Percentiles rank a stretch among this genome's conserved stretches.
Conservation (phyloP, 2,888 invertebrate genomes). For the Hylaea fasciaria region DNA sequence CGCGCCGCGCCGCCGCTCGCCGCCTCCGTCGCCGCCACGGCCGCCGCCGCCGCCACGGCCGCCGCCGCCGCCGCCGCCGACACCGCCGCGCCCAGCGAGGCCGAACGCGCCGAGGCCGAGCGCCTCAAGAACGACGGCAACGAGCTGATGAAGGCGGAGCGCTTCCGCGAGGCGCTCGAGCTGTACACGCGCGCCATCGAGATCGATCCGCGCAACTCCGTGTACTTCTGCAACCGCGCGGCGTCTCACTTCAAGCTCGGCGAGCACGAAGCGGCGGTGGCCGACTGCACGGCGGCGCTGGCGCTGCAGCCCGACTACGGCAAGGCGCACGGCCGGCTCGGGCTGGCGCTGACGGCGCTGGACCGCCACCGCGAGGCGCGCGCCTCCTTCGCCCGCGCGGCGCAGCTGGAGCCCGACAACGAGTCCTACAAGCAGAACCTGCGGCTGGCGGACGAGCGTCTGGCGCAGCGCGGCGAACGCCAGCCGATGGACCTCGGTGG, state of each 20-base stretch:
- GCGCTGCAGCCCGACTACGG: slow-evolving; percentile 95
- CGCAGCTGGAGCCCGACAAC: slow-evolving; percentile 96
- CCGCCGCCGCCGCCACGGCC: slow-evolving; percentile 10
- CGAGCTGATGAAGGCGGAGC: slow-evolving; percentile 93
- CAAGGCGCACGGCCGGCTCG: slow-evolving; percentile 97
- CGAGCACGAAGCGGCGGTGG: slow-evolving; percentile 92
- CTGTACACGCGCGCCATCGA: slow-evolving; percentile 96
- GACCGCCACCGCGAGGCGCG: slow-evolving; percentile 93
- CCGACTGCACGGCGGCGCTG: slow-evolving; percentile 96
- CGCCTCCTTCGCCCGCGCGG: slow-evolving; percentile 93
- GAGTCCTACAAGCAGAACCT: slow-evolving; percentile 95
- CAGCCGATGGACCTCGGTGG: slow-evolving; percentile 84
- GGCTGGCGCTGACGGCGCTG: slow-evolving; percentile 93
- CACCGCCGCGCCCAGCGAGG: slow-evolving; percentile 45
- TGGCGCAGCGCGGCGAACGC: slow-evolving; percentile 88
- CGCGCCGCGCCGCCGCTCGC: slow-evolving; percentile 56
- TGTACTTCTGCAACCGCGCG: slow-evolving; percentile 98
- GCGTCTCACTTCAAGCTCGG: slow-evolving; percentile 97
- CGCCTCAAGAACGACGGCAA: slow-evolving; percentile 94
- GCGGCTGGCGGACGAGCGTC: slow-evolving; percentile 90
- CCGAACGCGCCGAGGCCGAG: slow-evolving; percentile 89
- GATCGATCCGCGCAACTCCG: slow-evolving; percentile 94
- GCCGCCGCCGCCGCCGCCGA: slow-evolving; percentile 41
- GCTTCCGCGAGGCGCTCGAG: slow-evolving; percentile 91
- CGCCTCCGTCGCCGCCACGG: slow-evolving; percentile 49